Evolutionary conservation across 2,113 vertebrate species (phyloP).

Genomic region (Zosterops hypoxanthus): DNA sequence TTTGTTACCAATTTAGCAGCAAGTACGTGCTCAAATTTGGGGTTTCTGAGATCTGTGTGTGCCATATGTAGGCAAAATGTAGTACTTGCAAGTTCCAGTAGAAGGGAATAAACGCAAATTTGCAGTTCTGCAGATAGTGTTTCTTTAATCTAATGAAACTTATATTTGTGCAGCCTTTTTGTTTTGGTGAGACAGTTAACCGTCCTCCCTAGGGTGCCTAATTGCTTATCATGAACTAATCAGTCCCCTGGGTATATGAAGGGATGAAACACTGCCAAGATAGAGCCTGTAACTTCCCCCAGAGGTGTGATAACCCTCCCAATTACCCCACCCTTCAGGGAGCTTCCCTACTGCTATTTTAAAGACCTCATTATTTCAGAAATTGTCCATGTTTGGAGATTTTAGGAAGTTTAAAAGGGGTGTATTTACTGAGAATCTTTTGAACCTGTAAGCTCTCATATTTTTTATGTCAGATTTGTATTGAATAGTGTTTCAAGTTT

Average conservation of each 20-base stretch:
- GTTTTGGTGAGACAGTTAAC: slow-evolving; percentile 52
- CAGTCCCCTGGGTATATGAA: slow-evolving; percentile 37
- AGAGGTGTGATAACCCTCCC: slow-evolving; percentile 20
- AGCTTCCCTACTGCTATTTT: slow-evolving; percentile 8
- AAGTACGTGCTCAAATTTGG: slow-evolving; percentile 59
- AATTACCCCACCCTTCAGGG: not conserved
- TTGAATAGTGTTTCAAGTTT: not conserved
- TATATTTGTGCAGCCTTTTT: slow-evolving; percentile 53
- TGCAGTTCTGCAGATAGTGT: slow-evolving; percentile 25
- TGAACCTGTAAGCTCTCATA: not conserved
- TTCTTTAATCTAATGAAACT: slow-evolving; percentile 54
- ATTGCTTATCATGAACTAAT: slow-evolving; percentile 60
- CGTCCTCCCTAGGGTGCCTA: slow-evolving; percentile 39
- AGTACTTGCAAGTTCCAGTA: slow-evolving; percentile 42
- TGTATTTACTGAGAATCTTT: not conserved
- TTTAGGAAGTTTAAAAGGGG: not conserved
- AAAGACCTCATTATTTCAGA: not conserved
- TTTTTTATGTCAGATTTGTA: not conserved
- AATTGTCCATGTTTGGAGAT: not conserved
- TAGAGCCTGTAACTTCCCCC: slow-evolving; percentile 41
- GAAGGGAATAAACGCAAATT: slow-evolving; percentile 41
- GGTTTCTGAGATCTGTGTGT: slow-evolving; percentile 38
- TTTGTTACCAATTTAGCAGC: slow-evolving; percentile 72
- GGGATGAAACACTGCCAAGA: slow-evolving; percentile 36
- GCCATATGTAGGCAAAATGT: slow-evolving; percentile 46